phyloP scores from a whole-genome alignment of 2,797 vertebrate genomes.

The Molossus alvarezi region DNA sequence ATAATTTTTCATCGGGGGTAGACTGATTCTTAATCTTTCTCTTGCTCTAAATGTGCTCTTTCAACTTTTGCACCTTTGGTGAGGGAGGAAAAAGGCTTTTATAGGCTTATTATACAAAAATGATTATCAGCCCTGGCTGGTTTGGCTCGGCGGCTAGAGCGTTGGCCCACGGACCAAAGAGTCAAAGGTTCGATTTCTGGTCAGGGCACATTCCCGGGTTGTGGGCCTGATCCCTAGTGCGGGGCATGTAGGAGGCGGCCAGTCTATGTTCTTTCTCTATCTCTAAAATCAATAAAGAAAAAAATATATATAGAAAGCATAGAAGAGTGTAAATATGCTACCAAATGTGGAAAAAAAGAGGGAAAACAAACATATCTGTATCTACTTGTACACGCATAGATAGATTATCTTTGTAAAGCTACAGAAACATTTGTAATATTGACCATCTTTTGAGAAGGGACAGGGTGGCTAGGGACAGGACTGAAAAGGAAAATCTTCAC shows the following conservation, averaged over 20 bases:
- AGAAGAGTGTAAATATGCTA: neutral
- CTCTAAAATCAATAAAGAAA: too few relatives aligned
- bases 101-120: constrained; percentile 28
- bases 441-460: neutral
- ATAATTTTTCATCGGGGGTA: constrained; percentile 54
- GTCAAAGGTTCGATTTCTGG: too few relatives aligned
- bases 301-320: neutral
- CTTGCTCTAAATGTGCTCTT: neutral
- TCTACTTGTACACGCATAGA: neutral
- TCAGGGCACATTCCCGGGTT: too few relatives aligned
- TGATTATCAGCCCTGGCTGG: neutral
- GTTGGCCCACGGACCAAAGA: too few relatives aligned
- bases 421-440: constrained; percentile 11
- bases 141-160: too few relatives aligned
- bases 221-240: too few relatives aligned
- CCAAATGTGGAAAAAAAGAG: neutral
- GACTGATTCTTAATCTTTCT: constrained; percentile 48
- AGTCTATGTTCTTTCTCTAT: too few relatives aligned
- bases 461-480: neutral
- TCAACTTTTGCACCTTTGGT: constrained; percentile 16
- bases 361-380: neutral
- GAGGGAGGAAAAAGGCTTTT: constrained; percentile 36
- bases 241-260: too few relatives aligned
- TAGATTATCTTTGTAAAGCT: constrained; percentile 36
- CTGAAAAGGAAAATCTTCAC: neutral